These are phyloP conservation scores for Dasypogon diadema DNA, from an alignment of 2,888 invertebrate genomes.

Conservation along the genomic window DNA sequence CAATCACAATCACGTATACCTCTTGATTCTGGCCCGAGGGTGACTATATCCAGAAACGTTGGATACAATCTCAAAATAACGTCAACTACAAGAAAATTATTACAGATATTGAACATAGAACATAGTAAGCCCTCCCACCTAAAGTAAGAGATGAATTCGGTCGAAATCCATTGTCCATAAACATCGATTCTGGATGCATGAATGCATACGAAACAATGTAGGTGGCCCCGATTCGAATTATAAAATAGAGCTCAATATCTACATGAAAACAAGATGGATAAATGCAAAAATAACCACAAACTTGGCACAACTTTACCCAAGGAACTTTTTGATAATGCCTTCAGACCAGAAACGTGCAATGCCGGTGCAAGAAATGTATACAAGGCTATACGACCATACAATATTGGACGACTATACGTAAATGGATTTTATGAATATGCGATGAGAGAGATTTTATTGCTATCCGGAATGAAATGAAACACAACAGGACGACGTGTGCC, in stretches of 20 bases:
- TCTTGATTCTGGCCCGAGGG: too few species aligned
- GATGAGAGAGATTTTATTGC: slow-evolving; percentile 23
- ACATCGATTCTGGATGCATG: not conserved
- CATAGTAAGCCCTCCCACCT: not conserved
- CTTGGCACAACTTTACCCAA: not conserved
- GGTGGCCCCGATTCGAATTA: not conserved
- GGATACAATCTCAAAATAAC: too few species aligned
- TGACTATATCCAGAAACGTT: too few species aligned
- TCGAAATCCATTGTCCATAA: too few species aligned
- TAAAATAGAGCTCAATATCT: not conserved
- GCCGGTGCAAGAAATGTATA: not conserved
- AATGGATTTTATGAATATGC: slow-evolving; percentile 38
- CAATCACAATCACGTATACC: too few species aligned
- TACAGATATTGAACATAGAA: not conserved
- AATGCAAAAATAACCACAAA: slow-evolving; percentile 29
- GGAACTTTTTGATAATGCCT: not conserved
- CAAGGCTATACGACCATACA: not conserved
- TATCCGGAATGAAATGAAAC: not conserved
- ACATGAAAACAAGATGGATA: not conserved
- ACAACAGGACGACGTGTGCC: not conserved
- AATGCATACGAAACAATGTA: not conserved
- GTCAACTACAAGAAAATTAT: not conserved
- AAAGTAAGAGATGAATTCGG: too few species aligned
- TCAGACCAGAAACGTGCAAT: not conserved
- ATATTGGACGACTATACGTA: not conserved